A percentile compares a stretch with the other conserved stretches of the same genome.
Evolutionary conservation across 2,797 vertebrate genomes (phyloP).

Genomic region (Champsocephalus esox): DNA sequence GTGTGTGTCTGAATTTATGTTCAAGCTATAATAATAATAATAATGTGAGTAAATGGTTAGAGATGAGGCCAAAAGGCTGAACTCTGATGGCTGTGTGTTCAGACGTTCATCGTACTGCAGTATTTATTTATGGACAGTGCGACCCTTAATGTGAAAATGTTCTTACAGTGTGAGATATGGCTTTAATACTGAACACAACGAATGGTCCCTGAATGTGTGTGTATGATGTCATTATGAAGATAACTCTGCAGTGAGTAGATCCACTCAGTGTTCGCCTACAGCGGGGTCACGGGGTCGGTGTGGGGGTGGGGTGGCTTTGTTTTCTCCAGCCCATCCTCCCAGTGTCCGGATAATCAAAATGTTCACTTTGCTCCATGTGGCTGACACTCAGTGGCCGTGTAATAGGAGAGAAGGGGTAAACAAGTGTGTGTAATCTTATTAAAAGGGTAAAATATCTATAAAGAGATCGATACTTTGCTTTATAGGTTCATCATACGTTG

Average conservation of each 20-base stretch:
- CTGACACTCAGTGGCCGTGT: background rate
- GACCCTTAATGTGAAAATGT: constrained; percentile 27
- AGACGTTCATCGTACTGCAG: background rate
- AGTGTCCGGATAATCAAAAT: constrained; percentile 20
- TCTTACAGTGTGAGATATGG: constrained; percentile 39
- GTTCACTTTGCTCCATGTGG: constrained; percentile 18
- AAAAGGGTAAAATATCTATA: background rate
- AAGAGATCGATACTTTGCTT: background rate
- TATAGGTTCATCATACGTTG: background rate
- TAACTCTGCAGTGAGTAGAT: constrained; percentile 16
- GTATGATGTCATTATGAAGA: constrained; percentile 39
- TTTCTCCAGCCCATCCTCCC: constrained; percentile 57
- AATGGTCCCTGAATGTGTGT: constrained; percentile 31
- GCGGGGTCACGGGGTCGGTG: constrained; percentile 58
- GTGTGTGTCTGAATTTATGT: constrained; percentile 45
- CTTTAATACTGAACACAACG: constrained; percentile 53
- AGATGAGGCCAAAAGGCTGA: background rate
- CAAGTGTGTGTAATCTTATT: background rate
- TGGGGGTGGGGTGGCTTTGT: constrained; percentile 59
- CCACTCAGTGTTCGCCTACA: constrained; percentile 23
- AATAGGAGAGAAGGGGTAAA: background rate
- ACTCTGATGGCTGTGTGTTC: constrained; percentile 16
- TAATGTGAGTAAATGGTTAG: constrained; percentile 22
- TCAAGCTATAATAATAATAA: constrained; percentile 8
- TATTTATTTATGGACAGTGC: constrained; percentile 49